Percentiles rank a stretch among this genome's conserved stretches.
Conservation (phyloP, 2,797 vertebrate genomes). For the Cheirogaleus major region DNA sequence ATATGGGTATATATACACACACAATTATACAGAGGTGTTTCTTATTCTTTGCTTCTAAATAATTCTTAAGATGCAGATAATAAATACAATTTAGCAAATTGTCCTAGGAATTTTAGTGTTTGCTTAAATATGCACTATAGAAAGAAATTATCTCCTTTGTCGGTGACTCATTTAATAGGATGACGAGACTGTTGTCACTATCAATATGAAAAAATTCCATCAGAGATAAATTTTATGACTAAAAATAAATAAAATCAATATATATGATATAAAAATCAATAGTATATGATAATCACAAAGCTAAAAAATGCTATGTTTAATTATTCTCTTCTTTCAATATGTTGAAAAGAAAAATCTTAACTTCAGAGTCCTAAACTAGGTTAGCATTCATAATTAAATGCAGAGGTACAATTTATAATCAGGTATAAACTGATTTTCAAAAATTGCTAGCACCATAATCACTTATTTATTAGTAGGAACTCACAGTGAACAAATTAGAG, state of each 20-base stretch:
- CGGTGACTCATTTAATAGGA: background rate
- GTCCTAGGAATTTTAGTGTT: background rate
- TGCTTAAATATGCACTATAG: background rate
- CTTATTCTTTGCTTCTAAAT: background rate
- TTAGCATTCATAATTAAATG: background rate
- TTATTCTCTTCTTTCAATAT: background rate
- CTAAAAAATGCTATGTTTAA: background rate
- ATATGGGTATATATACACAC: background rate
- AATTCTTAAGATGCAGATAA: background rate
- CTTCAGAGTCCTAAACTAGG: background rate
- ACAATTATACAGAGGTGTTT: background rate
- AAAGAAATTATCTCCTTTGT: background rate
- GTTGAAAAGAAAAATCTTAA: background rate
- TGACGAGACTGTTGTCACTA: background rate
- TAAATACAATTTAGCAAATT: background rate
- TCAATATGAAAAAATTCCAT: background rate
- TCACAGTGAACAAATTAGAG: background rate
- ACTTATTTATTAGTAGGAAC: background rate
- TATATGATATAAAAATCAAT: constrained; percentile 49
- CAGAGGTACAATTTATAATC: background rate
- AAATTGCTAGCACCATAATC: background rate
- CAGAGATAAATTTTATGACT: background rate
- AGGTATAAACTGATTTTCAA: background rate
- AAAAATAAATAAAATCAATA: background rate
- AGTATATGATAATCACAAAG: background rate